Evolutionary conservation across 2,113 vertebrate genomes (phyloP).

Genomic region (Serilophus lunatus): DNA sequence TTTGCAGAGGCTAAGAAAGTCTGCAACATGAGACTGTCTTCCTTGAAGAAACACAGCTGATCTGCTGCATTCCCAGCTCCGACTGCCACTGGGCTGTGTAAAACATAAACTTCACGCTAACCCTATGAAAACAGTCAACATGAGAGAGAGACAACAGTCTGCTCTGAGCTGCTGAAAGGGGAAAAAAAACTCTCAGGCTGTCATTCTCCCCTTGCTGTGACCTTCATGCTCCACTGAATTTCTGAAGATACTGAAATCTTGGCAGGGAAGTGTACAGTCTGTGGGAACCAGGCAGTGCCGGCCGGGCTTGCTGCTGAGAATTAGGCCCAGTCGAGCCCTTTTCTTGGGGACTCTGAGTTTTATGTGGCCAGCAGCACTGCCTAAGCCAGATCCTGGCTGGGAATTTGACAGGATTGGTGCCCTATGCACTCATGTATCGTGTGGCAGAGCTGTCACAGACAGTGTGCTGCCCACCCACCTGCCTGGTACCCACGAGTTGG

Average conservation of each 20-base stretch:
- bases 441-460: rapidly evolving
- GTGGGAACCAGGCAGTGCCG: conserved; percentile 66
- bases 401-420: background rate
- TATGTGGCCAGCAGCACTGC: background rate
- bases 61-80: conserved; percentile 32
- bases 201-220: conserved; percentile 69
- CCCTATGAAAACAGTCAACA: conserved; percentile 62
- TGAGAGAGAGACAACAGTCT: conserved; percentile 43
- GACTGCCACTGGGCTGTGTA: conserved; percentile 43
- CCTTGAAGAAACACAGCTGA: conserved; percentile 61
- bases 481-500: rapidly evolving
- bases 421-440: rapidly evolving
- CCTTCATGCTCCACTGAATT: conserved; percentile 71
- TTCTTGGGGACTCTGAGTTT: background rate
- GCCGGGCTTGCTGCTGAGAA: conserved; percentile 11
- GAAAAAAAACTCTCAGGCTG: conserved; percentile 48
- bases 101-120: conserved; percentile 61
- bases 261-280: conserved; percentile 71
- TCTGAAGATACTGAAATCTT: conserved; percentile 75
- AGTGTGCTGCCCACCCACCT: background rate
- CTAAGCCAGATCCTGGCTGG: background rate
- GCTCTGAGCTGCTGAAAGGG: conserved; percentile 37
- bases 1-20: conserved; percentile 4
- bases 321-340: background rate
- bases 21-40: conserved; percentile 11